phyloP scores from a whole-genome alignment of 1,140 invertebrate genomes.

The Phocides pigmalion region DNA sequence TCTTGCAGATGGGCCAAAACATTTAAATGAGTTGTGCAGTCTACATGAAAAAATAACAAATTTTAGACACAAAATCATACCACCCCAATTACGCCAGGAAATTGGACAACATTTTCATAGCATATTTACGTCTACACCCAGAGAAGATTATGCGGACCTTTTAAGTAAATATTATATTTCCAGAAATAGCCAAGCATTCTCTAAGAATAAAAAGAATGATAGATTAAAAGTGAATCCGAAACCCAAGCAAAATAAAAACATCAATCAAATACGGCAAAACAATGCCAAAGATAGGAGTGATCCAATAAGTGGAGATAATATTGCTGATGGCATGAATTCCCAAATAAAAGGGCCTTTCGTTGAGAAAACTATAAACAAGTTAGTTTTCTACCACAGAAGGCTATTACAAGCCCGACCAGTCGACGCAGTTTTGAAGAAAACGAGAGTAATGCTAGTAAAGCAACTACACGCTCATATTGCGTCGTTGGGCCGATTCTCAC shows the following conservation, averaged over 20 bases:
- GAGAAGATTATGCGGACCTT: conserved; percentile 78
- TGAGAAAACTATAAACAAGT: conserved; percentile 43
- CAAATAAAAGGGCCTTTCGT: not conserved
- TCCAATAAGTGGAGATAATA: not conserved
- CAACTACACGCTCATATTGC: conserved; percentile 51
- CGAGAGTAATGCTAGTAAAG: conserved; percentile 44
- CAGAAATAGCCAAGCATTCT: conserved; percentile 37
- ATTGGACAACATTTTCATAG: conserved; percentile 79
- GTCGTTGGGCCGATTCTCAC: conserved; percentile 40
- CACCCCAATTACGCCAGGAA: conserved; percentile 67
- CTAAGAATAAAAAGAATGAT: conserved; percentile 50
- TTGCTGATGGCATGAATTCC: conserved; percentile 4
- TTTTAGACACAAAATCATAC: conserved; percentile 68
- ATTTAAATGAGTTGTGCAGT: conserved; percentile 72
- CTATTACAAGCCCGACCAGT: conserved; percentile 47
- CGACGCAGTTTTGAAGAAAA: conserved; percentile 49
- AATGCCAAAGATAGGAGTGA: conserved; percentile 23
- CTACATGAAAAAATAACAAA: conserved; percentile 73
- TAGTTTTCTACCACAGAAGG: conserved; percentile 55
- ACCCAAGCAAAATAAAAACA: conserved; percentile 41
- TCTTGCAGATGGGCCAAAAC: conserved; percentile 75
- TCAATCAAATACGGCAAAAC: conserved; percentile 41
- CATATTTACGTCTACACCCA: conserved; percentile 75
- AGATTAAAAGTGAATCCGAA: conserved; percentile 43
- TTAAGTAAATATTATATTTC: conserved; percentile 68